A percentile compares a stretch with the other conserved stretches of the same genome.
Evolutionary conservation across 1,140 invertebrate species (phyloP).

Genomic region (Cephus cinctus): DNA sequence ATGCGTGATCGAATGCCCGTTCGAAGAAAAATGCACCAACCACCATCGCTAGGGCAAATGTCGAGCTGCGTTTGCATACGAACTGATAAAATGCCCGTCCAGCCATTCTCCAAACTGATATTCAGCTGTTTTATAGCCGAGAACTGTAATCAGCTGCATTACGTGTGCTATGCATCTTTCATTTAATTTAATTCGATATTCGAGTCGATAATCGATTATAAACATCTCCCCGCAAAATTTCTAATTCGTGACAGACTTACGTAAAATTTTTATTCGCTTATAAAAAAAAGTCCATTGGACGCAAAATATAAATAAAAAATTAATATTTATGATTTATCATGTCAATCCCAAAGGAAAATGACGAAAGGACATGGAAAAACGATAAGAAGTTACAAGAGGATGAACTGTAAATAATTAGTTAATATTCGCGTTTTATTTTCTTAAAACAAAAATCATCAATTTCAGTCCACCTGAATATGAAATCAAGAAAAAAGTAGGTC

Average conservation of each 20-base stretch:
- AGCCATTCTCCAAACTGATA: not conserved
- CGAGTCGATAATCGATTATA: not conserved
- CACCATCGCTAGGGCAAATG: conserved; percentile 9
- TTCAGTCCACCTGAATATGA: too few species aligned
- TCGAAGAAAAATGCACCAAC: conserved; percentile 13
- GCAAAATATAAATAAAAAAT: not conserved
- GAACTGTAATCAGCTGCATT: not conserved
- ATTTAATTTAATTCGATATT: not conserved
- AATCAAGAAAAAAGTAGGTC: too few species aligned
- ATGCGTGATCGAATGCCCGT: conserved; percentile 12
- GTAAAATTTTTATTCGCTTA: not conserved
- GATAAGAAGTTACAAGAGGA: not conserved
- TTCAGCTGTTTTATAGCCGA: too few species aligned
- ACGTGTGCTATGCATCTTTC: not conserved
- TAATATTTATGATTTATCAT: not conserved
- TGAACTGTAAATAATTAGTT: too few species aligned
- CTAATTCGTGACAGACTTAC: too few species aligned
- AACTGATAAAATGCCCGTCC: conserved; percentile 6
- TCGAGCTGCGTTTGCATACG: conserved; percentile 6
- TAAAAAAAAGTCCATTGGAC: not conserved
- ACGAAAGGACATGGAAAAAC: not conserved
- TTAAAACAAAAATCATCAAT: too few species aligned
- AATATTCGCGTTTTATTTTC: too few species aligned
- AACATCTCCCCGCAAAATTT: not conserved
- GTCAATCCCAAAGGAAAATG: not conserved